Conservation (phyloP, 30 jellyfish, hydroid and myxozoan species). For the Mastigias papua region DNA sequence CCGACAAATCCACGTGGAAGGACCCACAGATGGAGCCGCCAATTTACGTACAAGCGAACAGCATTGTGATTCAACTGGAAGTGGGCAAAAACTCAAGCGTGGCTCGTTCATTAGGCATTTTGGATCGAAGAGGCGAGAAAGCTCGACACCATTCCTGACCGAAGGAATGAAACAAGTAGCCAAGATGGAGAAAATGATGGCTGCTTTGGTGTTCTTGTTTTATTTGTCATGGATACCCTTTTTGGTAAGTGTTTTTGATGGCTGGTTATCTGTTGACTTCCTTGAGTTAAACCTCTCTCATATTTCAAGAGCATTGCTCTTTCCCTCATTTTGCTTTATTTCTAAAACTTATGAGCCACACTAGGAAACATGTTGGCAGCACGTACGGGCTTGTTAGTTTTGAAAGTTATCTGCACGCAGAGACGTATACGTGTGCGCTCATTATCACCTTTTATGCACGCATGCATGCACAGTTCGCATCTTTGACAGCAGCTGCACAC, state of each 20-base stretch:
- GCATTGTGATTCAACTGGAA: neutral
- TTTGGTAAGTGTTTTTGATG: conserved; percentile 67
- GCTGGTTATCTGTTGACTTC: no score
- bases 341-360: no score
- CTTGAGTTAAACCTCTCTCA: no score
- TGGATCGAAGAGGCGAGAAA: conserved; percentile 30
- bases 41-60: neutral
- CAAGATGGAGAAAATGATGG: conserved; percentile 81
- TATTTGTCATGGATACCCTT: conserved; percentile 80
- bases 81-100: neutral
- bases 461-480: no score
- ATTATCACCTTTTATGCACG: no score
- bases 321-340: no score
- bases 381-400: no score
- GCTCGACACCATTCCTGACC: conserved; percentile 18
- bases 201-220: conserved; percentile 65
- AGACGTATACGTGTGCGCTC: no score
- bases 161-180: conserved; percentile 82
- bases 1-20: neutral
- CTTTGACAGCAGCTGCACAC: no score
- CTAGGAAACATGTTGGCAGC: no score
- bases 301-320: no score
- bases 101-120: conserved; percentile 27
- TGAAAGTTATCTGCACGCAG: no score
- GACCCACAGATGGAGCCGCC: neutral